Evolutionary conservation across 2,888 invertebrate genomes (phyloP).

Genomic region (Plebejus argus): DNA sequence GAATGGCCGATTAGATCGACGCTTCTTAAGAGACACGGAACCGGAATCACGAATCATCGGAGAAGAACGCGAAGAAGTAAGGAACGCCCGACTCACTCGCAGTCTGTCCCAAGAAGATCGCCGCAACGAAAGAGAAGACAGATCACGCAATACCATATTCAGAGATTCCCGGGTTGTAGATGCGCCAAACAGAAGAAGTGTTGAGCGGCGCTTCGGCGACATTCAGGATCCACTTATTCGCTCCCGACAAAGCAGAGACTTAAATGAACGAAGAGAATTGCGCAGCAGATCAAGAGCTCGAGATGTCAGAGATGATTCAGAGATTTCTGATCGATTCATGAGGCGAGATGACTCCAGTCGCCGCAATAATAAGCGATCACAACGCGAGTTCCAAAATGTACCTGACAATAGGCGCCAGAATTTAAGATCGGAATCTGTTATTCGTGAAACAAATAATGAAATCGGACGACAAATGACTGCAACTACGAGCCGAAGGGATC

Average conservation of each 20-base stretch:
- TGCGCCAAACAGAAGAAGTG: neutral
- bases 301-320: neutral
- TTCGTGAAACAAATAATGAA: neutral
- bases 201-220: neutral
- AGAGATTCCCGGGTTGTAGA: neutral
- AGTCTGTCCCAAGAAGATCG: neutral
- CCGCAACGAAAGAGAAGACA: constrained; percentile 14
- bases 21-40: neutral
- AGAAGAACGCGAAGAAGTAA: neutral
- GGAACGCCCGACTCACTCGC: neutral
- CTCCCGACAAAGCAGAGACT: neutral
- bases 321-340: neutral
- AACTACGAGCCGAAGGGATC: neutral
- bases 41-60: neutral
- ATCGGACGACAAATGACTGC: neutral
- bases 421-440: neutral
- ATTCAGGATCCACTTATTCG: neutral
- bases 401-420: neutral
- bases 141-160: neutral
- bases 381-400: neutral
- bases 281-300: neutral
- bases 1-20: neutral
- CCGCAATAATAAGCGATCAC: neutral
- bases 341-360: neutral
- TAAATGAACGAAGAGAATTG: neutral